Base-by-base conservation (phyloP, 2,797 vertebrate genomes). In the Prunella strophiata region DNA sequence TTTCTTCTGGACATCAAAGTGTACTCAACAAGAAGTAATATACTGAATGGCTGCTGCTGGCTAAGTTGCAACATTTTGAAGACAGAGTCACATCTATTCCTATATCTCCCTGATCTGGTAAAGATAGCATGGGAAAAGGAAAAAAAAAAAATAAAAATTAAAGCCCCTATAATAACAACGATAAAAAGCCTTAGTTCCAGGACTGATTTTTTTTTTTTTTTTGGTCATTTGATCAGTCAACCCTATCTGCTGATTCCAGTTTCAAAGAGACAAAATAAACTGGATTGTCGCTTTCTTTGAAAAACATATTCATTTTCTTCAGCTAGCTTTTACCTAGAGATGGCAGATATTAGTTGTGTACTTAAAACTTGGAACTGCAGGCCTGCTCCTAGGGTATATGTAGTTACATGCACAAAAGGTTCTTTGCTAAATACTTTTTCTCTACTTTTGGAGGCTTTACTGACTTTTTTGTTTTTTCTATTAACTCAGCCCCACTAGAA, bases 121-220 rank as follows among this genome's bases (percentile, higher is more conserved):
- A 57, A 75, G 23, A 26, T 7, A 36, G 8, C 10, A n/a, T 16
- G 9, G 7, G 14, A 29, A 76, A 65, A 42, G 3, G 3, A 5
- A 26, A 29, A 27, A 26, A 29, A 27, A 42, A 7, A 18, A 5
- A 7, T 34, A 30, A 8, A 13, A 10, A 6, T 2, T 6, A 27
- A 26, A 1, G 3, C 1, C 13, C 5, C 11, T 11, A 9, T 8
- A n/a, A n/a, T 42, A 48, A 29, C 16, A 25, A 7, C 1, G 0
- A 13, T 12, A 27, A 66, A 76, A 14, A 1, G 8, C 3, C 8
- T 18, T 77, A 0, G 1, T 38, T 45, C 20, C 11, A 8, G 22
- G 55, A 34, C 13, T 43, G 15, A 75, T 36, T 15, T 50, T 25
- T 45, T 52, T 63, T 80, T 72, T 34, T 34, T 34, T 34, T 34